Evolutionary conservation across 1,140 invertebrate species (phyloP).

Genomic region (Pachypeltis micranthus): DNA sequence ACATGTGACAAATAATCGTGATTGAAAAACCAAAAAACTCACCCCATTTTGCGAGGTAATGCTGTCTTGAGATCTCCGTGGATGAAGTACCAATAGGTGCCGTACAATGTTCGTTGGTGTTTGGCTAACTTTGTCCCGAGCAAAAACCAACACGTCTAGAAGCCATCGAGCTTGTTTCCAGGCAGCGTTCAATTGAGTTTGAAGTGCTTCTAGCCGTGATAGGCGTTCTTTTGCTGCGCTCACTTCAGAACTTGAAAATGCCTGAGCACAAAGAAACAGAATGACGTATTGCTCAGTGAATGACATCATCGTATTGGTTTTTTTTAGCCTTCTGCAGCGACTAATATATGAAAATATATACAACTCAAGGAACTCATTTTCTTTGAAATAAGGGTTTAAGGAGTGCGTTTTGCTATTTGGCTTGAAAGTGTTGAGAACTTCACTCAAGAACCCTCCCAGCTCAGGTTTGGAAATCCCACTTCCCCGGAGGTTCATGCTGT

Average conservation of each 20-base stretch:
- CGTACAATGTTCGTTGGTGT: constrained; percentile 35
- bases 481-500: not conserved
- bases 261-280: no score
- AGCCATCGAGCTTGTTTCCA: constrained; percentile 93
- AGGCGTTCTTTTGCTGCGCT: constrained; percentile 72
- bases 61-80: constrained; percentile 22
- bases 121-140: constrained; percentile 56
- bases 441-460: no score
- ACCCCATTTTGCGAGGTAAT: constrained; percentile 25
- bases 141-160: constrained; percentile 85
- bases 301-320: no score
- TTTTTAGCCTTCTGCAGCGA: no score
- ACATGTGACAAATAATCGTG: not conserved
- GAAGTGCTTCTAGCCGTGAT: constrained; percentile 65
- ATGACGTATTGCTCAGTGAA: no score
- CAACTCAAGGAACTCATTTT: no score
- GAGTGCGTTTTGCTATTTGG: not conserved
- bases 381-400: no score
- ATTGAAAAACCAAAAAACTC: constrained; percentile 8
- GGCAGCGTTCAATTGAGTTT: constrained; percentile 63
- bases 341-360: no score
- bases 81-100: constrained; percentile 31
- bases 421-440: not conserved
- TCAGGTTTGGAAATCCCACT: no score
- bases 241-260: constrained; percentile 81